Evolutionary conservation across 2,797 vertebrate species (phyloP).

Genomic region (Poecilia velifera): DNA sequence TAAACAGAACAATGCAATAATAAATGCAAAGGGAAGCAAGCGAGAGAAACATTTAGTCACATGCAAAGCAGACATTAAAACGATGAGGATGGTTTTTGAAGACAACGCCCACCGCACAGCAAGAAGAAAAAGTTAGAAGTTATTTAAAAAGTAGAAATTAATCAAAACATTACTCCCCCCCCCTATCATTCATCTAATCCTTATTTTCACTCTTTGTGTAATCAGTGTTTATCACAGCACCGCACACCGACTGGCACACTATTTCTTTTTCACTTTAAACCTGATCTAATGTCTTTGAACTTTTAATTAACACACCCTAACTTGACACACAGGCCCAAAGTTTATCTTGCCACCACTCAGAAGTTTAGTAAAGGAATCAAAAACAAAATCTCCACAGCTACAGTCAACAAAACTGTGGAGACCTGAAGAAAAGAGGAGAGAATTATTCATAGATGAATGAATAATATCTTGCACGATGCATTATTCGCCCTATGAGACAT

Average conservation of each 20-base stretch:
- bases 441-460: neutral
- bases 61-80: neutral
- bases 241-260: neutral
- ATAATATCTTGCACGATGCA: neutral
- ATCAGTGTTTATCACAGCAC: neutral
- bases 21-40: neutral
- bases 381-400: neutral
- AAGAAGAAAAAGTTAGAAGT: neutral
- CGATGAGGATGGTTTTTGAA: neutral
- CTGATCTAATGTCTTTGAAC: neutral
- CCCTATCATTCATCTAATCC: neutral
- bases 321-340: neutral
- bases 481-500: neutral
- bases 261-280: neutral
- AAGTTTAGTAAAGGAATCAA: neutral
- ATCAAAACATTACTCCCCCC: neutral
- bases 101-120: constrained; percentile 1
- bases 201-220: neutral
- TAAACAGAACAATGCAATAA: neutral
- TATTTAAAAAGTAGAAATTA: neutral
- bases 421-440: neutral
- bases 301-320: neutral
- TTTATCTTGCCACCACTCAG: neutral
- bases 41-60: accelerated
- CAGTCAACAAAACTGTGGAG: neutral